A percentile compares a stretch with the other conserved stretches of the same genome.
phyloP scores from a whole-genome alignment of 2,888 invertebrate genomes.

The Stegana nigrithorax region DNA sequence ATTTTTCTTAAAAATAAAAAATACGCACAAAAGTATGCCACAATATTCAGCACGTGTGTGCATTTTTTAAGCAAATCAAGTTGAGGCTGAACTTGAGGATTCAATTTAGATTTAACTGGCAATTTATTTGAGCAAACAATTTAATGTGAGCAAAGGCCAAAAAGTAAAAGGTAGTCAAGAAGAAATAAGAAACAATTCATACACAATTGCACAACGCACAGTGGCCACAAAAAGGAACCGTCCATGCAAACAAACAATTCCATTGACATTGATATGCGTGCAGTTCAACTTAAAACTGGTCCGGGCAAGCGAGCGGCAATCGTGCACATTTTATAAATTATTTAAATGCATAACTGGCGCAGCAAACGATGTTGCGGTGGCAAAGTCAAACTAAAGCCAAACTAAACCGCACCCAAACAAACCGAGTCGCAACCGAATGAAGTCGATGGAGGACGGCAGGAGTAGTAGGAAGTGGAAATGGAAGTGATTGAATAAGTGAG shows the following conservation, averaged over 20 bases:
- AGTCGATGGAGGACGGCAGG: not conserved
- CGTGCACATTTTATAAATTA: not conserved
- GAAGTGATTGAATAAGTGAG: too few species aligned
- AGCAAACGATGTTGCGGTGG: not conserved
- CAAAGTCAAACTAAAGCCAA: not conserved
- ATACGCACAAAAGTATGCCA: too few species aligned
- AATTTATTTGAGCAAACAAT: too few species aligned
- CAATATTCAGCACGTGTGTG: too few species aligned
- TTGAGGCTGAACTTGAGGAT: too few species aligned
- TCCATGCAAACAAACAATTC: not conserved
- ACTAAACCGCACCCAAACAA: not conserved
- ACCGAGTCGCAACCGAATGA: too few species aligned
- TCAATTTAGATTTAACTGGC: too few species aligned
- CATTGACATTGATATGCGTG: constrained; percentile 1
- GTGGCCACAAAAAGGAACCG: not conserved
- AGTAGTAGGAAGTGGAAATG: not conserved
- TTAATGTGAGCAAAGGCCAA: too few species aligned
- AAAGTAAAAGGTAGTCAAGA: too few species aligned
- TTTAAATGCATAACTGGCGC: not conserved
- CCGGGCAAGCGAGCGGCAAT: not conserved
- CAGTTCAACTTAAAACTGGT: not conserved
- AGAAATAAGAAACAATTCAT: not conserved
- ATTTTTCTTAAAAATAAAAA: too few species aligned
- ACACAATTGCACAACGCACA: not conserved
- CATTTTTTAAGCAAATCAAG: too few species aligned